Base-by-base conservation (phyloP, 1,140 invertebrate genomes). In the Trachelipus rathkii region DNA sequence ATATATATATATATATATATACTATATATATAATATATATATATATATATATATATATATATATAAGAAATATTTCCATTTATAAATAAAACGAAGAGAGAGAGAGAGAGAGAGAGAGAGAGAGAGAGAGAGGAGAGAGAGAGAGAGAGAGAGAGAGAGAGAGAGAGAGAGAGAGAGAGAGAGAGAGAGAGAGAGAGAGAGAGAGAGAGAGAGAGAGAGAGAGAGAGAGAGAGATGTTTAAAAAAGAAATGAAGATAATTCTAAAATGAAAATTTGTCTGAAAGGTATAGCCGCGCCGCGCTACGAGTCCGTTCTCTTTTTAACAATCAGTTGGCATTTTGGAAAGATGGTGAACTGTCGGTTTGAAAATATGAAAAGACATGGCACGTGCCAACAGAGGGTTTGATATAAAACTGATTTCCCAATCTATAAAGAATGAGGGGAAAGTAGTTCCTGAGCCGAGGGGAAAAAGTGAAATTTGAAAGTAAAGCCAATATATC, bases 1-100 rank as follows among this genome's bases (percentile, higher is more conserved):
- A 60, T 60, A 60, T 60, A 60, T 60, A 60, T 60, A 60, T 60
- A 60, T 60, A 60, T 60, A 60, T 60, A 60, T 60, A 60, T 60
- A 60, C n/a, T 60, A 60, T 60, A 60, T 60, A 60, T 60, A 15
- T 60, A 2, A 60, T 13, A 60, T 60, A 15, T 60, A 15, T 19
- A 60, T 60, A 60, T 15, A 19, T 13, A 60, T 60, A 60, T 19
- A 19, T 19, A 60, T 13, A 13, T 60, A 60, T 60, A 60, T 60
- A 60, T 60, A 60, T 60, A 60, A 60, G 2, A 60, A 4, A 60
- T 60, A 60, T 60, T 4, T 60, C 2, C 8, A 60, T n/a, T 4
- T 60, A 60, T 60, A 60, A 4, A 60, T 60, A 60, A n/a, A n/a
- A n/a, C n/a, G n/a, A n/a, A n/a, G n/a, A n/a, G n/a, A n/a, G n/a